Conservation (phyloP, 2,888 invertebrate genomes). For the Cheilosia vernalis region DNA sequence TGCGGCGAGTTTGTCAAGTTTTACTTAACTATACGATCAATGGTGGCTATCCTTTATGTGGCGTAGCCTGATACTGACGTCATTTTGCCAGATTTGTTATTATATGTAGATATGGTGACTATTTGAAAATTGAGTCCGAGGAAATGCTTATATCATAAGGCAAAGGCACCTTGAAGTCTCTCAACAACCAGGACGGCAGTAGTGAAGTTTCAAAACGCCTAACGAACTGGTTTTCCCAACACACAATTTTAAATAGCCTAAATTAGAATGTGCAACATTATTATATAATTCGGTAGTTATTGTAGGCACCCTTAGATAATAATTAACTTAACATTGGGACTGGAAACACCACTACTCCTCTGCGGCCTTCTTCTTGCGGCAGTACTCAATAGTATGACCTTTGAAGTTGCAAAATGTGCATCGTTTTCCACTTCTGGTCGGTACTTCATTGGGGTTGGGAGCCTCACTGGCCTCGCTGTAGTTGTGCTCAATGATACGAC, state of each 20-base stretch:
- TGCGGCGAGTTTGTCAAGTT: conserved; percentile 40
- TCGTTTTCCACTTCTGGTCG: conserved; percentile 77
- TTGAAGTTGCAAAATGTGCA: conserved; percentile 81
- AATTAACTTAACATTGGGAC: neutral
- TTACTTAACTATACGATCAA: neutral
- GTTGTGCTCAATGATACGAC: conserved; percentile 80
- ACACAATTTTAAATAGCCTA: conserved; percentile 34
- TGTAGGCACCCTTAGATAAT: conserved; percentile 4
- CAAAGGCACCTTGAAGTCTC: neutral
- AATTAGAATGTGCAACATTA: conserved; percentile 39
- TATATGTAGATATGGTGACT: conserved; percentile 9
- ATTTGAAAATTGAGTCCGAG: neutral
- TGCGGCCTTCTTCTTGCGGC: conserved; percentile 77
- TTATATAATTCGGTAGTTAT: neutral
- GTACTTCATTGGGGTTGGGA: conserved; percentile 71
- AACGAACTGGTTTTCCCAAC: conserved; percentile 6
- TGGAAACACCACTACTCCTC: neutral
- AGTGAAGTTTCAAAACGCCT: neutral
- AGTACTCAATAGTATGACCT: conserved; percentile 79
- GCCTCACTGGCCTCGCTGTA: conserved; percentile 76
- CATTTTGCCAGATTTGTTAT: conserved; percentile 40
- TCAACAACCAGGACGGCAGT: neutral
- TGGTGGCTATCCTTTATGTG: conserved; percentile 47
- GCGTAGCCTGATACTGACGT: conserved; percentile 57
- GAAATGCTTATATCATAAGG: conserved; percentile 27